These are phyloP conservation scores for Micropoecilia bifurca DNA, from an alignment of 2,797 vertebrate species.

Conservation along the genomic window DNA sequence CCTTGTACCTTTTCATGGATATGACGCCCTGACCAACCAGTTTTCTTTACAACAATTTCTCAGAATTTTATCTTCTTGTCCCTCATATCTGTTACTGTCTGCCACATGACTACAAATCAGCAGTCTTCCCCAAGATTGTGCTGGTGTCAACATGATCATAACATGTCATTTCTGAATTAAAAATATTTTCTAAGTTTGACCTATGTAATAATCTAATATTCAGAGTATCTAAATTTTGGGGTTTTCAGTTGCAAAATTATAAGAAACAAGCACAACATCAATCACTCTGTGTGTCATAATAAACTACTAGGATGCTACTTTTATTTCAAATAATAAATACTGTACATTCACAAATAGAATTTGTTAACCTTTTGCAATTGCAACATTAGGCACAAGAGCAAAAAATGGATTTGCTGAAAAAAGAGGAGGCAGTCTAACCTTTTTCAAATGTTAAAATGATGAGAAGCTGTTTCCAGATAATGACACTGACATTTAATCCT, in stretches of 20 bases:
- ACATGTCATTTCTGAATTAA: not conserved
- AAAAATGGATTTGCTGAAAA: not conserved
- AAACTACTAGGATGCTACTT: not conserved
- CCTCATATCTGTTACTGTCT: not conserved
- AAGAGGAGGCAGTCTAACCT: not conserved
- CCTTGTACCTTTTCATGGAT: not conserved
- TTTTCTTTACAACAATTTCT: not conserved
- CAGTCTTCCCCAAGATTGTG: not conserved
- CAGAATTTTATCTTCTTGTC: not conserved
- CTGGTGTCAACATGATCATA: not conserved
- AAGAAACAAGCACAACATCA: not conserved
- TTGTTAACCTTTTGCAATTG: not conserved
- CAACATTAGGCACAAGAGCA: not conserved
- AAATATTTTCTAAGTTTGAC: not conserved
- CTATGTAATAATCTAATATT: not conserved
- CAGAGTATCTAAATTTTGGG: not conserved
- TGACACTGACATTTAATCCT: not conserved
- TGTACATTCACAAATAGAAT: not conserved
- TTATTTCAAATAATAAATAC: not conserved
- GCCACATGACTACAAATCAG: not conserved
- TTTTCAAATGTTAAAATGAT: not conserved
- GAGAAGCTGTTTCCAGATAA: slow-evolving; percentile 3
- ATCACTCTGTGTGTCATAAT: not conserved
- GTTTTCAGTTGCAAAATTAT: not conserved
- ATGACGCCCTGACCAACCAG: not conserved